Evolutionary conservation across 2,888 invertebrate species (phyloP).

Genomic region (Erebia ligea): DNA sequence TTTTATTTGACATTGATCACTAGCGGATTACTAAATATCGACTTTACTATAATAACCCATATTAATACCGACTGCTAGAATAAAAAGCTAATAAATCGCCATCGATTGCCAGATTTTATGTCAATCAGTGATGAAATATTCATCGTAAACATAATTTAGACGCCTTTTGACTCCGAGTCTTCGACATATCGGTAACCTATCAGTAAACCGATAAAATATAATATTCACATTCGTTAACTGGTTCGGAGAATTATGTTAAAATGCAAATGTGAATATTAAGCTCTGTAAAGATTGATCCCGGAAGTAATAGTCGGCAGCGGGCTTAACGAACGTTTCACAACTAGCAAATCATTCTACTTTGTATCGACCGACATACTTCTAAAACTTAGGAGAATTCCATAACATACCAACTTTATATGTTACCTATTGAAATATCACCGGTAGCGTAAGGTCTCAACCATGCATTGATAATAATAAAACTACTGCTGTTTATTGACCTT

Average conservation of each 20-base stretch:
- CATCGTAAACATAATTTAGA: slow-evolving; percentile 48
- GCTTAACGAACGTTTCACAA: slow-evolving; percentile 14
- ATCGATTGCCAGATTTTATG: slow-evolving; percentile 41
- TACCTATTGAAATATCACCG: background rate
- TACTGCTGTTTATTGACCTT: background rate
- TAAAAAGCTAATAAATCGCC: slow-evolving; percentile 38
- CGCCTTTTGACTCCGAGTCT: slow-evolving; percentile 38
- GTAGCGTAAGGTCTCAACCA: background rate
- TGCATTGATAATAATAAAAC: background rate
- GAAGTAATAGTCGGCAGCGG: slow-evolving; percentile 35
- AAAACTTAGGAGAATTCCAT: background rate
- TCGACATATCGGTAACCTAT: slow-evolving; percentile 44
- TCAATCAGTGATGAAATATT: slow-evolving; percentile 46
- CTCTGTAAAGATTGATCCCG: slow-evolving; percentile 30
- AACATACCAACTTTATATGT: background rate
- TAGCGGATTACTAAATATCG: slow-evolving; percentile 31
- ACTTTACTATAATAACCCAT: slow-evolving; percentile 26
- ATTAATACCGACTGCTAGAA: slow-evolving; percentile 29
- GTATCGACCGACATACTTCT: background rate
- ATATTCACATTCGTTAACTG: slow-evolving; percentile 43
- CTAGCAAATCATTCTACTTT: slow-evolving; percentile 4
- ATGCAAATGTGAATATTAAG: slow-evolving; percentile 30
- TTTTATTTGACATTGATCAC: slow-evolving; percentile 28
- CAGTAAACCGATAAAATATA: slow-evolving; percentile 40
- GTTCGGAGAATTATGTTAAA: slow-evolving; percentile 41